Conservation (phyloP, 37 sponge, comb jelly and placozoan species). For the Halisarca cf. caerulea region DNA sequence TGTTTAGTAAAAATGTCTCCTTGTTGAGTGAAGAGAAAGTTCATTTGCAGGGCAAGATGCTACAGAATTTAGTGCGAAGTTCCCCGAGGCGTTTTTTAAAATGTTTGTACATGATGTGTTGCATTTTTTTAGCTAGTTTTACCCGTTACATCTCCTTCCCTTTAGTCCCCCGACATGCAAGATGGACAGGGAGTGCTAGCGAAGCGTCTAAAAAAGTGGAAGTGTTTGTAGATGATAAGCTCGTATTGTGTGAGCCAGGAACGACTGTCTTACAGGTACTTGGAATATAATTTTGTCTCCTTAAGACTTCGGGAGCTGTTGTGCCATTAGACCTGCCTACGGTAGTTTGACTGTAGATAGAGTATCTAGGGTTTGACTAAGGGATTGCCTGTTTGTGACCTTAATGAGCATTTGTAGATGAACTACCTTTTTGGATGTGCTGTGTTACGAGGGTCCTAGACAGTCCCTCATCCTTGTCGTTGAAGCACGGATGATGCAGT, state of each 20-base stretch:
- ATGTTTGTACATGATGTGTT: neutral
- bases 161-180: constrained; percentile 4
- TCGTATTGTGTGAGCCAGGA: constrained; percentile 82
- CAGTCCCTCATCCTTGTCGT: too few relatives aligned
- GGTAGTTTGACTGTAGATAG: too few relatives aligned
- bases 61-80: neutral
- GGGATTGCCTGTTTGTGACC: too few relatives aligned
- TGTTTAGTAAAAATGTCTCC: neutral
- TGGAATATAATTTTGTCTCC: too few relatives aligned
- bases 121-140: too few relatives aligned
- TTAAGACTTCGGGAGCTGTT: too few relatives aligned
- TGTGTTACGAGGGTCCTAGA: neutral
- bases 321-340: too few relatives aligned
- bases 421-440: neutral
- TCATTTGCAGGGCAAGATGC: neutral
- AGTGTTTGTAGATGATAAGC: constrained; percentile 88
- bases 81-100: neutral
- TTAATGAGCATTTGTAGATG: too few relatives aligned
- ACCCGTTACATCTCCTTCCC: too few relatives aligned
- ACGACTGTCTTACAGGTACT: constrained; percentile 90
- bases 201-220: constrained; percentile 82
- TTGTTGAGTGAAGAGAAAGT: neutral
- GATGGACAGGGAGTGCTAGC: constrained; percentile 4
- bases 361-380: too few relatives aligned
- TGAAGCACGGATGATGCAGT: too few relatives aligned